Evolutionary conservation across 2,113 vertebrate species (phyloP).

Genomic region (Chiloscyllium plagiosum): DNA sequence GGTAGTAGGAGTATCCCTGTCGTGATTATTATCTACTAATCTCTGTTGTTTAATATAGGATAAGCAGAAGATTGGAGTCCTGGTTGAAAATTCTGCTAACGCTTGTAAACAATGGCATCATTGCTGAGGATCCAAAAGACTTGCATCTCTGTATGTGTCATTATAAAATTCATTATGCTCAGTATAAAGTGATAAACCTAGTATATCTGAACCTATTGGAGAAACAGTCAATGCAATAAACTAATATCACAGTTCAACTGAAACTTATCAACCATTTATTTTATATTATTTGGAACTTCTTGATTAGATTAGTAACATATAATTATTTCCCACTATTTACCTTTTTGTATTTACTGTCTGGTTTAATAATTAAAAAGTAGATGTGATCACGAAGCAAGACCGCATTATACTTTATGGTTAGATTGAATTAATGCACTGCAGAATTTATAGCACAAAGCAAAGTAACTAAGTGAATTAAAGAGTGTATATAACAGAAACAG

Average conservation of each 20-base stretch:
- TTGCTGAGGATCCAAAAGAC: neutral
- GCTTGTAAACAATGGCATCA: neutral
- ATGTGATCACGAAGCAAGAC: neutral
- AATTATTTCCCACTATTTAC: neutral
- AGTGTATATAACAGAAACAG: neutral
- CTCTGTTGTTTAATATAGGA: neutral
- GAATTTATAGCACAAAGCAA: neutral
- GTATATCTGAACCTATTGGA: neutral
- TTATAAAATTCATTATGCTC: neutral
- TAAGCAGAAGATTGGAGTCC: neutral
- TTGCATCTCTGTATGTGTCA: neutral
- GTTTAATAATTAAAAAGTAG: neutral
- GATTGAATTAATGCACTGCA: neutral
- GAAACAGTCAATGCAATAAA: neutral
- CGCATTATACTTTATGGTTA: neutral
- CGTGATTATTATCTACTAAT: neutral
- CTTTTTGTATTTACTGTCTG: neutral
- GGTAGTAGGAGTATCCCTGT: neutral
- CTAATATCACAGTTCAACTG: neutral
- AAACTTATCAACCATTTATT: neutral
- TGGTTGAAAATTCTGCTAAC: neutral
- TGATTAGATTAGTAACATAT: neutral
- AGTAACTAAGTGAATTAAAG: neutral
- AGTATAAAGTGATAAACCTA: neutral
- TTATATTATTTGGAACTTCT: neutral